Evolutionary conservation across 2,113 vertebrate species (phyloP), one percentile per base, ranked within the genome.

Genomic region (Pterophyllum scalare): DNA sequence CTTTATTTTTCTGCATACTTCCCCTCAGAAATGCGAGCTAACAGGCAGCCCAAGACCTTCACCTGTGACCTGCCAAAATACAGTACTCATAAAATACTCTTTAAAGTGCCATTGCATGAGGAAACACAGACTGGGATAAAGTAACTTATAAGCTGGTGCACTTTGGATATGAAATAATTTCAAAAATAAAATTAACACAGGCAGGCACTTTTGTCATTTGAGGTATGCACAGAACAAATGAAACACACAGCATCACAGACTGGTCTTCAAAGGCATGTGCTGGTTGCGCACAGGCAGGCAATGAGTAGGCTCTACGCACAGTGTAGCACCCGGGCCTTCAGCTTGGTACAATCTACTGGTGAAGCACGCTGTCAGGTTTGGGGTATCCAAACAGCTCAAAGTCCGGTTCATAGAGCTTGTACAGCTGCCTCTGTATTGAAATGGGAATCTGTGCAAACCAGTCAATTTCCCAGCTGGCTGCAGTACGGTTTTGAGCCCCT

Each of bases 351-450:
- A 77, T 77, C 83, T 87, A 85, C 65, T 58, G 20, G 78, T 96
- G 90, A 14, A 97, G 94, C 24, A 98, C 91, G 35, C 95, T 93
- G 74, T 97, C 97, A 1, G 98, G 97, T 89, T 97, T 96, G 33
- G 97, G 96, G 62, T 99, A 99, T 13, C 97, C 98, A 70, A 99
- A 99, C 80, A 99, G 95, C 78, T 97, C 93, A 80, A 98, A 99
- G 86, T 99, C 98, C 0, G 97, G 95, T 79, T 97, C 95, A 0
- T 98, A 99, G 35, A 99, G 94, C 72, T 97, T 95, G 89, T 98
- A 99, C 5, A 99, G 95, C 88, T 97, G 95, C 88, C 89, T 97
- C 87, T 96, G 95, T 95, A 96, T 96, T 58, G 93, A 89, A 61
- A 95, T 19, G 0, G 98, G 96, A 83, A 98, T 97, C 83, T 96